Evolutionary conservation across 2,888 invertebrate species (phyloP), one percentile per base, ranked within the genome.

Genomic region (Pedicia rivosa): DNA sequence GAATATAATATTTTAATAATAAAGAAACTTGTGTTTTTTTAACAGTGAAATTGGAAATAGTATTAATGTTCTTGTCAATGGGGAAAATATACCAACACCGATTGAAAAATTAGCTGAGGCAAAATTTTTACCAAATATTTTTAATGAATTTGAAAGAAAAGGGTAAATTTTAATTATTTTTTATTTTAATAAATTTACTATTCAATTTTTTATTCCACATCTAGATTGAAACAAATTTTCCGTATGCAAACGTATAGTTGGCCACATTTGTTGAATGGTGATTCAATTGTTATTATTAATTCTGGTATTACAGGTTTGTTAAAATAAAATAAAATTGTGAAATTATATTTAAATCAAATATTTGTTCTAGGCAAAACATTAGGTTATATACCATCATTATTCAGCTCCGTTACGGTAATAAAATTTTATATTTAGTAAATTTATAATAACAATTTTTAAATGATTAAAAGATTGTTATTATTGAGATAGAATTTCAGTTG

Each of bases 181-280:
- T 13, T 13, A 15, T 10, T 6, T 24, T 10, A 25, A n/a, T n/a
- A 34, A 25, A 24, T 24, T 24, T 7, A 24, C 8, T 5, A 5
- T 24, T 24, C 3, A 24, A 24, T 24, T 16, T 22, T 8, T 12
- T n/a, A 22, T 27, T 12, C 17, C 30, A 24, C 19, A 13, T 29
- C 10, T 32, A 43, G 43, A 34, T 40, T 52, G n/a, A 48, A 45
- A 6, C 47, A 52, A 43, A 42, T 54, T 16, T 54, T 49, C 42
- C 48, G 53, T 7, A 49, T 79, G 20, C 83, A 86, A 49, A 67
- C 70, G 0, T 74, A 76, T 36, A 65, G 72, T 0, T 84, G 83
- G 82, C 70, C 74, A 1, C 70, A 74, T 3, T 64, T 82, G 30
- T 57, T 73, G 28, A 64, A 75, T 25, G 74, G 74, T 0, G 66